Conservation (phyloP, 2,113 vertebrate genomes). For the Chloroceryle aenea region DNA sequence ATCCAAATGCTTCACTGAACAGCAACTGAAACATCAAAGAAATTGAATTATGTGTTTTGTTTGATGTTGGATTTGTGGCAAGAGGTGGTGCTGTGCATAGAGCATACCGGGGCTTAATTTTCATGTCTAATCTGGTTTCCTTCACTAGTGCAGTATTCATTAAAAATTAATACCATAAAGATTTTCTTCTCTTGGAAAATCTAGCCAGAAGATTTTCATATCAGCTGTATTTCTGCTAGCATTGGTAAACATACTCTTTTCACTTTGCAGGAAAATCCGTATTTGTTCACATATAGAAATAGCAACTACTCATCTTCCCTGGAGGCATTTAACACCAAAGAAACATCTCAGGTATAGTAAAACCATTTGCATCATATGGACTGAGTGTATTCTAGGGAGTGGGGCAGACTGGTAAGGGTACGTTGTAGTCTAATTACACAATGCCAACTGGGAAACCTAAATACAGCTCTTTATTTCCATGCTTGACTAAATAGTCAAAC, state of each 20-base stretch:
- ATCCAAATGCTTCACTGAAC: neutral
- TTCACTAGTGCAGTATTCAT: neutral
- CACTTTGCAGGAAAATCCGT: constrained; percentile 68
- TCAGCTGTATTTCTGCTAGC: neutral
- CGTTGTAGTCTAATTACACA: neutral
- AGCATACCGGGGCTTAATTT: neutral
- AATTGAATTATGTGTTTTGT: neutral
- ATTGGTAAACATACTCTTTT: neutral
- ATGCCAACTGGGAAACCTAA: neutral
- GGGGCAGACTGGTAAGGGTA: neutral
- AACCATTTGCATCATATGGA: neutral
- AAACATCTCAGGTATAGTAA: constrained; percentile 60
- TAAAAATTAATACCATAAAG: neutral
- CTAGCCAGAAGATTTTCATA: neutral
- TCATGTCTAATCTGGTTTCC: neutral
- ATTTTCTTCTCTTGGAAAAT: neutral
- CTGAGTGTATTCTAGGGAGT: neutral
- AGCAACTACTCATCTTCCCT: constrained; percentile 60
- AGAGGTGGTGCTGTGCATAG: neutral
- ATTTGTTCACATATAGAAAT: constrained; percentile 78
- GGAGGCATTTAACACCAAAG: neutral
- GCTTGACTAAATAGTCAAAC: neutral
- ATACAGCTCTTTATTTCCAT: neutral
- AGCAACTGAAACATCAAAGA: constrained; percentile 27
- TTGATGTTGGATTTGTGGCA: constrained; percentile 23